Evolutionary conservation across 1,140 invertebrate genomes (phyloP).

Genomic region (Hetaerina americana): DNA sequence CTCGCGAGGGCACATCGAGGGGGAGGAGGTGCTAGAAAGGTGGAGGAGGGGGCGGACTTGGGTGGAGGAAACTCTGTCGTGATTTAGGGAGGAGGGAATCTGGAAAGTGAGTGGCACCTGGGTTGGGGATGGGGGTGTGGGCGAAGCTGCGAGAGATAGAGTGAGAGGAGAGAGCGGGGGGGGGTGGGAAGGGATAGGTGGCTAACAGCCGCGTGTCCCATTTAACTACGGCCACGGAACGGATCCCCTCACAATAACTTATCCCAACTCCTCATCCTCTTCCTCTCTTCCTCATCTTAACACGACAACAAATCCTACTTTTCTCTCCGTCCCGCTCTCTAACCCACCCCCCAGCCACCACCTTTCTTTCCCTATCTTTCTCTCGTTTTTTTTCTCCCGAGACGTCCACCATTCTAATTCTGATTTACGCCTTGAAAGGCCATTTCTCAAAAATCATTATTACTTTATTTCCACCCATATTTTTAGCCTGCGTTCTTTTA

Average conservation of each 20-base stretch:
- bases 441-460: background rate
- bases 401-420: background rate
- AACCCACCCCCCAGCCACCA: no score
- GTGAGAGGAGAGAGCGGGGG: background rate
- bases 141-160: background rate
- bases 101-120: no score
- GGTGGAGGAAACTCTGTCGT: no score
- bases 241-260: background rate
- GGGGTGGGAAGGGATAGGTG: background rate
- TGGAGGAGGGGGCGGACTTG: no score
- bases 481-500: background rate
- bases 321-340: no score
- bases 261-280: background rate
- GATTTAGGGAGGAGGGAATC: no score
- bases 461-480: background rate
- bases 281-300: background rate
- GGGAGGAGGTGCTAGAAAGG: no score
- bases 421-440: background rate
- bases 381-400: no score
- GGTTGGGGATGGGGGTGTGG: no score
- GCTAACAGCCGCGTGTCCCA: background rate
- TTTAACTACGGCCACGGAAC: background rate
- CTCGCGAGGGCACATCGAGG: no score
- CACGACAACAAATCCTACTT: background rate
- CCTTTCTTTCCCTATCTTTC: no score